These are phyloP conservation scores for Lichenostomus cassidix DNA, from an alignment of 2,113 vertebrate species.

Conservation along the genomic window DNA sequence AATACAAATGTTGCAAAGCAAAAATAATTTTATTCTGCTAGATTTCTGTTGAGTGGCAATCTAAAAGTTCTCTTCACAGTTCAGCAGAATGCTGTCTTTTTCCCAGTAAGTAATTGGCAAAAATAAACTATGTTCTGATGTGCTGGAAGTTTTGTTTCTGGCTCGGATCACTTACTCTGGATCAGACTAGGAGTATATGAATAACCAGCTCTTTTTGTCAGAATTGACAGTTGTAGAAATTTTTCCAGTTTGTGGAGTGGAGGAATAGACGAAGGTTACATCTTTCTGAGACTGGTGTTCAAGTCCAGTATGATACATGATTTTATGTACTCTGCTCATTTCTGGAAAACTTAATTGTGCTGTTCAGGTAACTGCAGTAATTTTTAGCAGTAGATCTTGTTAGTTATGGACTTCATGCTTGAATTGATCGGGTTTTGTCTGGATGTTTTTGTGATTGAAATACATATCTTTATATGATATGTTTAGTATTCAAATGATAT, in stretches of 20 bases:
- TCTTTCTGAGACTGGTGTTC: not conserved
- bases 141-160: not conserved
- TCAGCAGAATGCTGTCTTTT: not conserved
- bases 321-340: not conserved
- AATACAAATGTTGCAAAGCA: not conserved
- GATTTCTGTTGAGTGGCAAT: not conserved
- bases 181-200: not conserved
- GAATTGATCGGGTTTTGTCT: not conserved
- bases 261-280: not conserved
- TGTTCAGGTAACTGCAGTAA: not conserved
- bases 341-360: not conserved
- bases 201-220: not conserved
- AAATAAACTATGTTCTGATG: not conserved
- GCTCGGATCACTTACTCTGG: not conserved
- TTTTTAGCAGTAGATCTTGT: not conserved
- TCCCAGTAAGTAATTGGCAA: not conserved
- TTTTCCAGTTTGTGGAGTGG: not conserved
- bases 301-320: not conserved
- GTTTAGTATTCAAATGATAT: fast-evolving
- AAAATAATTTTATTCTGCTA: not conserved
- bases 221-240: not conserved
- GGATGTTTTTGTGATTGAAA: not conserved
- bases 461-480: not conserved
- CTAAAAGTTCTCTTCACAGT: not conserved
- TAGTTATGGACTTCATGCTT: not conserved